A percentile compares a stretch with the other conserved stretches of the same genome.
Conservation (phyloP, 2,113 vertebrate species). For the Sciurus niger region DNA sequence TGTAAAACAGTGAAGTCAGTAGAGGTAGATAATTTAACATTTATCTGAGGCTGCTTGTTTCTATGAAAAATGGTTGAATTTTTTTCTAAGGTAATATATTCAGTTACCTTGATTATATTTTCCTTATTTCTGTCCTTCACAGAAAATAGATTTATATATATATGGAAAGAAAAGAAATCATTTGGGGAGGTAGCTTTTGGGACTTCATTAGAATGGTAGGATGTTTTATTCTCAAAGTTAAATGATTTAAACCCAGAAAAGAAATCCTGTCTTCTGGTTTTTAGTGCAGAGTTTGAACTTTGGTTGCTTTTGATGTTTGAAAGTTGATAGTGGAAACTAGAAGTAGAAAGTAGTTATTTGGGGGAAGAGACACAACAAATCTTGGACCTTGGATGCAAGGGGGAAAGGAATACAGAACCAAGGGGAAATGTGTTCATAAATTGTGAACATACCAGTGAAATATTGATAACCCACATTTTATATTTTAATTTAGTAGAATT, state of each 20-base stretch:
- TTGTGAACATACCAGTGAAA: neutral
- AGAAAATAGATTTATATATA: slow-evolving; percentile 43
- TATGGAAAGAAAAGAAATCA: neutral
- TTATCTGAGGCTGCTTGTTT: neutral
- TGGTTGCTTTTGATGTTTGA: neutral
- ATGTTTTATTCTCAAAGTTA: slow-evolving; percentile 19
- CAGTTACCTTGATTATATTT: slow-evolving; percentile 34
- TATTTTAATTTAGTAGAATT: slow-evolving; percentile 42
- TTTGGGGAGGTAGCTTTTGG: neutral
- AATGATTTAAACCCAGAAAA: slow-evolving; percentile 43
- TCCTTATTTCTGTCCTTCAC: slow-evolving; percentile 57
- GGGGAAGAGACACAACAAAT: neutral
- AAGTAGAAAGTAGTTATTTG: neutral
- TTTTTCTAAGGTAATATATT: neutral
- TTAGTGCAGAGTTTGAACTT: neutral
- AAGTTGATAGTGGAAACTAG: neutral
- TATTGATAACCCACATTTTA: neutral
- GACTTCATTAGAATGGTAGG: neutral
- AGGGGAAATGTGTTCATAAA: neutral
- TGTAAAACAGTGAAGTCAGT: neutral
- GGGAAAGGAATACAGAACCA: neutral
- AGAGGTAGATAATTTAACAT: neutral
- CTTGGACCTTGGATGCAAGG: neutral
- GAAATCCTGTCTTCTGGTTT: neutral
- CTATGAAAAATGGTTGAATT: neutral